Evolutionary conservation across 2,888 invertebrate genomes (phyloP).

Genomic region (Ferrisia virgata): DNA sequence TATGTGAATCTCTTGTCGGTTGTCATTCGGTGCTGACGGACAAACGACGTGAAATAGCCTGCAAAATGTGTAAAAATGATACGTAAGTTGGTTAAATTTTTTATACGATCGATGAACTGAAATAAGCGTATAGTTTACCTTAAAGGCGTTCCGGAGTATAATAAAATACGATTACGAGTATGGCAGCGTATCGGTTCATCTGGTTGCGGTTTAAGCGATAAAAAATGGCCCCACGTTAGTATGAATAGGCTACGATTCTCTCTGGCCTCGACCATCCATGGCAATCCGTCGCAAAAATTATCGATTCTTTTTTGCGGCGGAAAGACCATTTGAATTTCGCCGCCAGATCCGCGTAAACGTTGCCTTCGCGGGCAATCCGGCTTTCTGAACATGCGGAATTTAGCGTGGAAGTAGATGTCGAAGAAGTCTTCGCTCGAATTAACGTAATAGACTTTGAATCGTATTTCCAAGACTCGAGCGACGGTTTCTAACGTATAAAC

Average conservation of each 20-base stretch:
- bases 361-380: conserved; percentile 66
- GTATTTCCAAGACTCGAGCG: conserved; percentile 70
- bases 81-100: no score
- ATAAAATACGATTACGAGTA: conserved; percentile 73
- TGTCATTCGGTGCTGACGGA: conserved; percentile 66
- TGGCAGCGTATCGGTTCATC: conserved; percentile 67
- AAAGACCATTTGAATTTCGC: conserved; percentile 64
- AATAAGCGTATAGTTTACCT: conserved; percentile 48
- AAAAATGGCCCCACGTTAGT: conserved; percentile 76
- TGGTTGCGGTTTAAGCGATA: conserved; percentile 60
- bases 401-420: conserved; percentile 72
- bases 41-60: conserved; percentile 67
- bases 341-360: conserved; percentile 61
- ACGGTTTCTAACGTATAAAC: conserved; percentile 58
- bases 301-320: conserved; percentile 63
- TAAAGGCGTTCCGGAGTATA: conserved; percentile 71
- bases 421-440: conserved; percentile 77
- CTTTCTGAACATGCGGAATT: conserved; percentile 60
- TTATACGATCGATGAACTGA: neutral
- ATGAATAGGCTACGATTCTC: conserved; percentile 77
- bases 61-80: no score
- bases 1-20: conserved; percentile 68
- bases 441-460: conserved; percentile 70
- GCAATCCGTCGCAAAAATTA: conserved; percentile 69
- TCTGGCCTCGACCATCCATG: conserved; percentile 76